Conservation (phyloP, 2,888 invertebrate genomes). For the Archips xylosteana region DNA sequence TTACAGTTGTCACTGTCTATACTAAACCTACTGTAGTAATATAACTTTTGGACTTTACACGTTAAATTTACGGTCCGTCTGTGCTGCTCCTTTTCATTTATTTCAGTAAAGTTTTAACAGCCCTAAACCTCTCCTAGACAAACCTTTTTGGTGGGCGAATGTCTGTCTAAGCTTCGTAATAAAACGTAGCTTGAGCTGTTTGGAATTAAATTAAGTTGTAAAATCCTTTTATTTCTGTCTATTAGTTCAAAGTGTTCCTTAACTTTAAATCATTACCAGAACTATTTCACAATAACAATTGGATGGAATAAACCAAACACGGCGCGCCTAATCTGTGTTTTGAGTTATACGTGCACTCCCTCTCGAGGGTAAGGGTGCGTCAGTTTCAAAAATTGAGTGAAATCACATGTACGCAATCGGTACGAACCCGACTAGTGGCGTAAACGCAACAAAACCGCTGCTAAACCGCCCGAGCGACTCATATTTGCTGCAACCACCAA, state of each 20-base stretch:
- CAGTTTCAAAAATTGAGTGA: slow-evolving; percentile 84
- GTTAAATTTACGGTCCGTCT: slow-evolving; percentile 2
- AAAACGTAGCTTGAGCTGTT: slow-evolving; percentile 27
- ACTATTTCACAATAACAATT: slow-evolving; percentile 45
- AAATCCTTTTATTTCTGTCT: slow-evolving; percentile 18
- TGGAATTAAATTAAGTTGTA: slow-evolving; percentile 19
- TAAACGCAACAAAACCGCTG: slow-evolving; percentile 22
- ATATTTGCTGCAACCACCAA: slow-evolving; percentile 77
- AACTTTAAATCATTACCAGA: slow-evolving; percentile 7
- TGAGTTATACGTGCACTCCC: slow-evolving; percentile 72
- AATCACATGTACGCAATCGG: slow-evolving; percentile 79
- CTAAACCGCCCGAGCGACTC: slow-evolving; percentile 59
- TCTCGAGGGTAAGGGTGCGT: slow-evolving; percentile 70
- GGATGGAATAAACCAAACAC: slow-evolving; percentile 52
- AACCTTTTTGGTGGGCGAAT: slow-evolving; percentile 29
- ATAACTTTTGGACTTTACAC: not conserved
- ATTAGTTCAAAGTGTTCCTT: slow-evolving; percentile 37
- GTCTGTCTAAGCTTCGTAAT: slow-evolving; percentile 20
- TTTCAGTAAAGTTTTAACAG: slow-evolving; percentile 13
- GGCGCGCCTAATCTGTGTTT: slow-evolving; percentile 65
- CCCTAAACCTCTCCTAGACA: slow-evolving; percentile 22
- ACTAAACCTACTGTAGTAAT: slow-evolving; percentile 4
- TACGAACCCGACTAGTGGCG: slow-evolving; percentile 53
- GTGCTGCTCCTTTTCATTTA: slow-evolving; percentile 15
- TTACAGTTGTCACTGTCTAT: slow-evolving; percentile 12